Evolutionary conservation across 1,140 invertebrate species (phyloP), one percentile per base, ranked within the genome.

Genomic region (Eumeta japonica): DNA sequence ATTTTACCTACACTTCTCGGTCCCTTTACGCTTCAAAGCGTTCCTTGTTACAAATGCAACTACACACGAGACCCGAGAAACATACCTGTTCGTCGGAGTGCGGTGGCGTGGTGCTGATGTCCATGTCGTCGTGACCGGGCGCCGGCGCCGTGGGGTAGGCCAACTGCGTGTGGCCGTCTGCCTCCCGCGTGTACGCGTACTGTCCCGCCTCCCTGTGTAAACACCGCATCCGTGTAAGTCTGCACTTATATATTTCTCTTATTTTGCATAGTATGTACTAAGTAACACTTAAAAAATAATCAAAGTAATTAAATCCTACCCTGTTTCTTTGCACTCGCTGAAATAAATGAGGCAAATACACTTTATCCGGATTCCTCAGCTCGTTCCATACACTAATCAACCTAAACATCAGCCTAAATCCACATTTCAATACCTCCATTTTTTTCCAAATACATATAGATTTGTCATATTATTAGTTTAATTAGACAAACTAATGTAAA

Each of bases 101-200:
- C 2, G 68, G 72, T 11, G 72, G 72, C 11, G 74, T 76, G 24
- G 66, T 74, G 32, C 62, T 62, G 16, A 76, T 76, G 19, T 76
- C 74, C 74, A 76, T 76, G 36, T 76, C 74, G 11, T 39, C 41
- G 46, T 61, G 52, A n/a, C n/a, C n/a, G n/a, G n/a, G n/a, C n/a
- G n/a, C n/a, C 37, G 48, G 46, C 2, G 50, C 48, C 2, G 60
- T 61, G 13, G 74, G 74, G 46, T 67, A 73, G 43, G 75, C 70
- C 60, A 60, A 72, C 58, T 75, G 74, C 48, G 55, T 49, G 36
- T 66, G 50, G 3, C 74, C 74, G 52, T 73, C 73, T 28, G 45
- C 39, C 48, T 63, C 61, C 32, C 73, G 58, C 50, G 54, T 52
- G 58, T 75, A 76, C 41, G 60, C 61, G 68, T 76, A 76, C 37